phyloP scores from a whole-genome alignment of 1,140 invertebrate genomes.

The Maconellicoccus hirsutus region DNA sequence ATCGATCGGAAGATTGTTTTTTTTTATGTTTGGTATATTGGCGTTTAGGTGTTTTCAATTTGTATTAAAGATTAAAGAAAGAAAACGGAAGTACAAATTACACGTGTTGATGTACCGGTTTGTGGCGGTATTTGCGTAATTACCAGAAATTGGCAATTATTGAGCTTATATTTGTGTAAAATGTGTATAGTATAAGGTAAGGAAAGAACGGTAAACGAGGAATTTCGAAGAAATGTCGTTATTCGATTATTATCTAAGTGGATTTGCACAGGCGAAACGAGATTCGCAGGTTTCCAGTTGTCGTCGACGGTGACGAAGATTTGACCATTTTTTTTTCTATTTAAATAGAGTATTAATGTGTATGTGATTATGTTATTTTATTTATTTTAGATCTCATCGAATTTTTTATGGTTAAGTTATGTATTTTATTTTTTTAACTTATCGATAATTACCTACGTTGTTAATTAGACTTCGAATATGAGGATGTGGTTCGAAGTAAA shows the following conservation, averaged over 20 bases:
- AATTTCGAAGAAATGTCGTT: too few species aligned
- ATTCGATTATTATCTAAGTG: slow-evolving; percentile 7
- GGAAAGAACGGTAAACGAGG: too few species aligned
- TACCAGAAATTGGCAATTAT: neutral
- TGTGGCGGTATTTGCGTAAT: neutral
- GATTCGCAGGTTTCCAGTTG: too few species aligned
- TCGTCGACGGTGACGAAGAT: too few species aligned
- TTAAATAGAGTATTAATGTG: neutral
- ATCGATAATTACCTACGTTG: neutral
- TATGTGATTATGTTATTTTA: slow-evolving; percentile 22
- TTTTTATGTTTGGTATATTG: neutral
- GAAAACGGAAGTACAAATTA: slow-evolving; percentile 1
- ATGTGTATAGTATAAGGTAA: neutral
- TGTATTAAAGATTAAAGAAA: neutral
- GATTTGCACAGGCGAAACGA: too few species aligned
- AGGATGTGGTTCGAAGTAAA: neutral
- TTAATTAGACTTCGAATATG: neutral
- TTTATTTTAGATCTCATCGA: slow-evolving; percentile 20
- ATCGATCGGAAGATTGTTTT: neutral
- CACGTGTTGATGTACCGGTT: neutral
- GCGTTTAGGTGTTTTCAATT: neutral
- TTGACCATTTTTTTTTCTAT: slow-evolving; percentile 11
- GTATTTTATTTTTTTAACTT: neutral
- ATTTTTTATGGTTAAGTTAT: neutral
- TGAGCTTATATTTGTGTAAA: neutral